These are phyloP conservation scores for Eurytoma californica DNA, from an alignment of 2,888 invertebrate genomes.

Conservation along the genomic window DNA sequence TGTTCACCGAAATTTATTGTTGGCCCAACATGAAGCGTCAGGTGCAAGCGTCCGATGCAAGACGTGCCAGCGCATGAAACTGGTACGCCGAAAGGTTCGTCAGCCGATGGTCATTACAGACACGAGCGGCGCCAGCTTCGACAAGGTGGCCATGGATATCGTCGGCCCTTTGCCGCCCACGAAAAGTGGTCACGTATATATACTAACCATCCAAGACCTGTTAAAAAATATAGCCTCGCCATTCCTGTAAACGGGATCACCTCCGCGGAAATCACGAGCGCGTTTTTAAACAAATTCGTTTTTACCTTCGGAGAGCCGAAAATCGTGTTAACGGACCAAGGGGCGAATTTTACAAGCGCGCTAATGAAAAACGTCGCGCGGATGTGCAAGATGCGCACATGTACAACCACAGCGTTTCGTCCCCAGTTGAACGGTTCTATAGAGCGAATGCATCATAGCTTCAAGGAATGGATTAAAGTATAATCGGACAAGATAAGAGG, in stretches of 20 bases:
- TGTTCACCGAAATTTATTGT: background rate
- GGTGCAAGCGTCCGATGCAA: background rate
- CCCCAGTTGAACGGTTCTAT: slow-evolving; percentile 18
- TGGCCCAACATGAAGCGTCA: slow-evolving; percentile 13
- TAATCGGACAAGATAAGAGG: background rate
- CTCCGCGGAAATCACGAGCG: background rate
- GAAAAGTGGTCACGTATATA: slow-evolving; percentile 3
- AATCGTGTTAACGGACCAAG: slow-evolving; percentile 24
- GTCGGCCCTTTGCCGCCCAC: background rate
- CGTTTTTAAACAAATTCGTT: slow-evolving; percentile 6
- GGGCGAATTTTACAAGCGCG: slow-evolving; percentile 11
- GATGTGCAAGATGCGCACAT: background rate
- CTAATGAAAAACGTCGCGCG: slow-evolving; percentile 7
- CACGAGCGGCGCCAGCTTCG: background rate
- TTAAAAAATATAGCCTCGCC: slow-evolving; percentile 17
- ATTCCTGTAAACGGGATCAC: background rate
- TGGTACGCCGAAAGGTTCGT: too few species aligned
- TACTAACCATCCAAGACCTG: slow-evolving; percentile 16
- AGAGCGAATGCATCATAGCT: slow-evolving; percentile 24
- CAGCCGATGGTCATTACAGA: slow-evolving; percentile 27
- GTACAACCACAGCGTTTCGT: slow-evolving; percentile 1
- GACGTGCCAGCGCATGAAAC: too few species aligned
- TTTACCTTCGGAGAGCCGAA: slow-evolving; percentile 1
- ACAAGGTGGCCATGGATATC: background rate
- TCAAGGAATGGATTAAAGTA: slow-evolving; percentile 28